These are phyloP conservation scores for Macropis europaea DNA, from an alignment of 2,888 invertebrate species.

Conservation along the genomic window DNA sequence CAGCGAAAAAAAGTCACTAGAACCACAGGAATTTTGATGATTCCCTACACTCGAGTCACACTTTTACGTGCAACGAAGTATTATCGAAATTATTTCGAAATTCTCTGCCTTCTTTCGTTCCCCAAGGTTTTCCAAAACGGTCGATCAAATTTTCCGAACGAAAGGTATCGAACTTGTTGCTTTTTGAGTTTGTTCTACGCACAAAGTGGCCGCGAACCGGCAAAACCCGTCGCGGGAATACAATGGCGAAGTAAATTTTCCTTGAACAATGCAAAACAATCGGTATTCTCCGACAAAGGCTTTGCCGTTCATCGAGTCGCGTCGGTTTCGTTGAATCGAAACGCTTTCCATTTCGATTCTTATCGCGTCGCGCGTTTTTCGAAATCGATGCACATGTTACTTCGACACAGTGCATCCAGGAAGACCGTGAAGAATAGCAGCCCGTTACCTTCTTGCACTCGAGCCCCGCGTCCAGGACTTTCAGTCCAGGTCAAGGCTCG, in stretches of 20 bases:
- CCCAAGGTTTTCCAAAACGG: not conserved
- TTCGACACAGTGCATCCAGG: too few relatives aligned
- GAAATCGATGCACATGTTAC: too few relatives aligned
- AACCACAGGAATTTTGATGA: too few relatives aligned
- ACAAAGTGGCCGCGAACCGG: conserved; percentile 11
- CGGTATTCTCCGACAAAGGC: conserved; percentile 38
- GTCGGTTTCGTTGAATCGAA: conserved; percentile 1
- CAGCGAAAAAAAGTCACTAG: too few relatives aligned
- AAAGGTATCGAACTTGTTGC: not conserved
- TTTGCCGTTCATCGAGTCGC: conserved; percentile 9
- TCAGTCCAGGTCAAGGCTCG: too few relatives aligned
- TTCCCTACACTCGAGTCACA: too few relatives aligned
- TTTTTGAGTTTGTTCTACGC: conserved; percentile 21
- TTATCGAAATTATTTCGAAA: too few relatives aligned
- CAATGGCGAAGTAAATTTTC: conserved; percentile 50
- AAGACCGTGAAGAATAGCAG: too few relatives aligned
- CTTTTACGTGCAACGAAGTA: too few relatives aligned
- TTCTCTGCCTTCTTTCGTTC: too few relatives aligned
- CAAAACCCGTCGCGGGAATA: conserved; percentile 18
- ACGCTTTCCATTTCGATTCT: not conserved
- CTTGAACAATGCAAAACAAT: conserved; percentile 49
- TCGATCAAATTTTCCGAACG: not conserved
- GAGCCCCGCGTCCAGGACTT: too few relatives aligned
- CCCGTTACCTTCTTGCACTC: too few relatives aligned
- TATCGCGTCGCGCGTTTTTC: not conserved